Conservation (phyloP, 2,888 invertebrate genomes). For the Drosophila differens region DNA sequence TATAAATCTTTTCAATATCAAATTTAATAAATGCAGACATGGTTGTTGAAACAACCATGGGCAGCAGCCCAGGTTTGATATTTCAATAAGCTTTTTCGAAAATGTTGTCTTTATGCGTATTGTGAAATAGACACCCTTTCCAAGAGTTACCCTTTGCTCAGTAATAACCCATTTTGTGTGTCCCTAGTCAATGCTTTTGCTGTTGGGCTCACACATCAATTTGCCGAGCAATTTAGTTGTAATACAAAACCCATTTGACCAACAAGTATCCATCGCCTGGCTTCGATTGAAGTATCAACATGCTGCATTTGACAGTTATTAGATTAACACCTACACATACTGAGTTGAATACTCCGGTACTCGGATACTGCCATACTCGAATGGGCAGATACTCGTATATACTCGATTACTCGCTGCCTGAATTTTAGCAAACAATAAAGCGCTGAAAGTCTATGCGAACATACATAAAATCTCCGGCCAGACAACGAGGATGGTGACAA, state of each 20-base stretch:
- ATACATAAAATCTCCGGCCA: slow-evolving; percentile 73
- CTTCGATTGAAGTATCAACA: slow-evolving; percentile 47
- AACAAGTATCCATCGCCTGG: slow-evolving; percentile 29
- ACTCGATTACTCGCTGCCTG: slow-evolving; percentile 68
- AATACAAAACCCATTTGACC: slow-evolving; percentile 39
- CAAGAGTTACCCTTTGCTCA: background rate
- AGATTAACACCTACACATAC: slow-evolving; percentile 73
- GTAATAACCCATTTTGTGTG: background rate
- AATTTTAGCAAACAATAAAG: slow-evolving; percentile 78
- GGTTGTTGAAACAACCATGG: background rate
- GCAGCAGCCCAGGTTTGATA: background rate
- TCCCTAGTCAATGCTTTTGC: background rate
- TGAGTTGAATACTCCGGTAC: background rate
- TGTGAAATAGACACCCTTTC: background rate
- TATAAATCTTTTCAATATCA: background rate
- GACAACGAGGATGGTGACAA: slow-evolving; percentile 58
- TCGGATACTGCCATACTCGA: slow-evolving; percentile 29
- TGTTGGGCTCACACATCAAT: slow-evolving; percentile 41
- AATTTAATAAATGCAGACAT: background rate
- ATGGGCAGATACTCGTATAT: slow-evolving; percentile 17
- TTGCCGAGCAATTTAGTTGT: slow-evolving; percentile 47
- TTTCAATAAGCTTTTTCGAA: background rate
- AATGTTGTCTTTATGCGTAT: background rate
- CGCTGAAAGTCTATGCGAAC: slow-evolving; percentile 74
- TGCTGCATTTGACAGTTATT: slow-evolving; percentile 79